Evolutionary conservation across 2,113 vertebrate genomes (phyloP).

Genomic region (Cyrtonyx montezumae): DNA sequence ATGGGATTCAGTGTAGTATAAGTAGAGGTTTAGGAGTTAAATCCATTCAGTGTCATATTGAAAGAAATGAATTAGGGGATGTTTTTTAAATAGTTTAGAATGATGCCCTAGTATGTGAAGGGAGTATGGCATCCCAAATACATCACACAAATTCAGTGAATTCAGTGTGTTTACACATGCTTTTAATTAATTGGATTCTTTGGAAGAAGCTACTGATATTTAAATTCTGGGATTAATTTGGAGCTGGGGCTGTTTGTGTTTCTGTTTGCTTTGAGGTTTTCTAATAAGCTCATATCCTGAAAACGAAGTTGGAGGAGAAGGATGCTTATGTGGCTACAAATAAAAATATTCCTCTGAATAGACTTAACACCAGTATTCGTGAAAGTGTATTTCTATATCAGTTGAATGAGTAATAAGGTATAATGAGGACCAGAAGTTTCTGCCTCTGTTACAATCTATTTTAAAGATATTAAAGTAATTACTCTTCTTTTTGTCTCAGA

Average conservation of each 20-base stretch:
- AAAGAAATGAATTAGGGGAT: not conserved
- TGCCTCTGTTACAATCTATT: not conserved
- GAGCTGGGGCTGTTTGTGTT: not conserved
- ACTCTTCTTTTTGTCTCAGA: not conserved
- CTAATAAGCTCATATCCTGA: not conserved
- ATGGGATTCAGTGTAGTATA: rapidly evolving
- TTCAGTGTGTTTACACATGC: not conserved
- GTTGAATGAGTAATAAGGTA: not conserved
- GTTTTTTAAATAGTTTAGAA: not conserved
- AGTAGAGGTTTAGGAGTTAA: not conserved
- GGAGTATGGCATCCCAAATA: not conserved
- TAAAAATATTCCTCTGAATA: not conserved
- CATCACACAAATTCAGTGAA: not conserved
- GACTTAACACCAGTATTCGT: not conserved
- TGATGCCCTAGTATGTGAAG: not conserved
- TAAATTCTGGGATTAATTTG: not conserved
- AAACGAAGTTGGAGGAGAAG: not conserved
- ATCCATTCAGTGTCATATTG: not conserved
- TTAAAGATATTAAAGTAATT: not conserved
- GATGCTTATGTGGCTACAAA: not conserved
- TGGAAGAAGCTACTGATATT: not conserved
- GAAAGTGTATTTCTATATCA: not conserved
- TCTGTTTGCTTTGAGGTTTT: not conserved
- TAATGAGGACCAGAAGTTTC: not conserved
- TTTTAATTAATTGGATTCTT: not conserved